Conservation (phyloP, 2,888 invertebrate species). For the Hydropsyche betteni region DNA sequence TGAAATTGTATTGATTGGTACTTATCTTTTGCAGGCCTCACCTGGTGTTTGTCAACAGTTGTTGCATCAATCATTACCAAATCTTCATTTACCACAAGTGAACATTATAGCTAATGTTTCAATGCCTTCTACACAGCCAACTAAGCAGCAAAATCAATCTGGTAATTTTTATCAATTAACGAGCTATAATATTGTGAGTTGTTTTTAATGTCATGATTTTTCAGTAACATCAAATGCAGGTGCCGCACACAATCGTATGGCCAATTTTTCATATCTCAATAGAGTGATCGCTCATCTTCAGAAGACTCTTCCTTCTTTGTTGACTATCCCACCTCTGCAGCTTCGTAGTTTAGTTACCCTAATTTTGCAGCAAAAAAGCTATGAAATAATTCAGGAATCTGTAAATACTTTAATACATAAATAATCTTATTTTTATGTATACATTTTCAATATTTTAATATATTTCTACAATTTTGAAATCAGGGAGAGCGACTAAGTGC, state of each 20-base stretch:
- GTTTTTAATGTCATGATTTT: background rate
- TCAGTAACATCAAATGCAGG: conserved; percentile 17
- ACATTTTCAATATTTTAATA: background rate
- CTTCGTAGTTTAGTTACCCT: conserved; percentile 64
- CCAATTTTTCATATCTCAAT: conserved; percentile 60
- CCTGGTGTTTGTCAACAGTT: conserved; percentile 21
- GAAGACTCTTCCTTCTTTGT: conserved; percentile 66
- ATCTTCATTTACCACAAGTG: conserved; percentile 52
- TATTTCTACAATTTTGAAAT: background rate
- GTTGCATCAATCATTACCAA: conserved; percentile 12
- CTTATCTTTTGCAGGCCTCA: background rate
- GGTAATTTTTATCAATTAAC: conserved; percentile 40
- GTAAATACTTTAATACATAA: conserved; percentile 47
- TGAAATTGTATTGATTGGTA: no score
- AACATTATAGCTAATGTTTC: conserved; percentile 51
- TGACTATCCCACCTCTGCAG: conserved; percentile 65
- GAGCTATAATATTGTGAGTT: background rate
- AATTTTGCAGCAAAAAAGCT: conserved; percentile 67
- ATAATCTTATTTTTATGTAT: conserved; percentile 2
- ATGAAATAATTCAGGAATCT: conserved; percentile 63
- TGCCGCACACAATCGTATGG: conserved; percentile 32
- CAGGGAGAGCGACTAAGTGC: conserved; percentile 40
- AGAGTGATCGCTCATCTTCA: conserved; percentile 71
- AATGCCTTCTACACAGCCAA: conserved; percentile 40
- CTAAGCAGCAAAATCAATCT: conserved; percentile 44